Evolutionary conservation across 2,888 invertebrate species (phyloP), one percentile per base, ranked within the genome.

Genomic region (Mythimna vitellina): DNA sequence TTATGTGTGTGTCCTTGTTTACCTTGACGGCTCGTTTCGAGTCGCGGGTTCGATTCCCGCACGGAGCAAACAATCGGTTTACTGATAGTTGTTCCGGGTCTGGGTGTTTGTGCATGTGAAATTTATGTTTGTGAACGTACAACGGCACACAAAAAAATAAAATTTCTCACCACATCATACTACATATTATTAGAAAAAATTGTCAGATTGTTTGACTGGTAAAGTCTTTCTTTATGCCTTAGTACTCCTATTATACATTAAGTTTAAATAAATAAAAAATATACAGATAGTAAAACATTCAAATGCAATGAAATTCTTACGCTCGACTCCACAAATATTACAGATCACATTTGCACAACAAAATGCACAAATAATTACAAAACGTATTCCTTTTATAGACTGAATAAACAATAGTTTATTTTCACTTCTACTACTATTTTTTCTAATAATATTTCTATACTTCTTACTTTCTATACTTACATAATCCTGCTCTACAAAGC

Each of bases 41-140:
- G 22, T 56, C 9, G 20, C 25, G 22, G 57, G 42, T 76, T 32
- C 38, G 29, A 69, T 49, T 61, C 54, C 32, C 25, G n/a, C 17
- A 32, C 38, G 22, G 22, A 51, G n/a, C 63, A 63, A 63, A 4
- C 4, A 35, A 35, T 58, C n/a, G 35, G 58, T n/a, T 35, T 12
- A 58, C n/a, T 35, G 58, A 7, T 32, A 22, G 14, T 35, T 54
- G 54, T 35, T 64, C 75, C 25, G 35, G 25, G 35, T 35, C 32
- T 46, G 42, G 20, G 75, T 75, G 29, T 67, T 42, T n/a, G 56
- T 51, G 54, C 29, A 20, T 65, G 74, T 56, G 8, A 29, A n/a
- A 38, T 63, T 25, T 56, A 14, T 65, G 66, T 65, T 65, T 72
- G 54, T 75, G 35, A 56, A 56, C 14, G 20, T 22, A 32, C n/a